Conservation (phyloP, 2,113 vertebrate genomes). For the Leucopsar rothschildi region DNA sequence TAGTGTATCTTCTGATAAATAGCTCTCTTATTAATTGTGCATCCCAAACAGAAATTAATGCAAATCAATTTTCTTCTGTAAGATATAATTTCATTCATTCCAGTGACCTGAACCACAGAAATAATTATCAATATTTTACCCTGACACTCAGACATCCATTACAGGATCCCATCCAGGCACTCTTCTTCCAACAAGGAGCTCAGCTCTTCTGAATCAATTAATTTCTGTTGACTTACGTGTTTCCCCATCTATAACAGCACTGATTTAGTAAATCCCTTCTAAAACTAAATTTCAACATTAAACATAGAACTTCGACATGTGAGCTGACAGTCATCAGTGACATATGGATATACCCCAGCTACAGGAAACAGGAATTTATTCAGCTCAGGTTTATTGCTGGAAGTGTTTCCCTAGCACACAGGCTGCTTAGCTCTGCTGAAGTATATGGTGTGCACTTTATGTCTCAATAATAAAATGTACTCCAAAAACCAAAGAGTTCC, state of each 20-base stretch:
- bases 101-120: constrained; percentile 2
- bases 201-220: not conserved
- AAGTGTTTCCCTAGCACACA: not conserved
- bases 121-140: not conserved
- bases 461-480: not conserved
- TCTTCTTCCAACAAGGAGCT: not conserved
- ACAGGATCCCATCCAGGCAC: not conserved
- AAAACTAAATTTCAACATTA: constrained; percentile 21
- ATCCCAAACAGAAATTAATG: not conserved
- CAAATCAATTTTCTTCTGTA: not conserved
- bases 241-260: not conserved
- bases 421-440: not conserved
- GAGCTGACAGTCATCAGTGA: not conserved
- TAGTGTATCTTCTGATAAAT: not conserved
- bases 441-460: not conserved
- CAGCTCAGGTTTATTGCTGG: not conserved
- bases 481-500: not conserved
- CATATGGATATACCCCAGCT: not conserved
- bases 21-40: not conserved
- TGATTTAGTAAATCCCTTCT: constrained; percentile 1
- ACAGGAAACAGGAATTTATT: not conserved
- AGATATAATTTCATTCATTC: not conserved
- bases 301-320: not conserved
- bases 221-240: not conserved
- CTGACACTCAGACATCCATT: not conserved